Base-by-base conservation (phyloP, 1,140 invertebrate species). In the Dendroctonus valens region DNA sequence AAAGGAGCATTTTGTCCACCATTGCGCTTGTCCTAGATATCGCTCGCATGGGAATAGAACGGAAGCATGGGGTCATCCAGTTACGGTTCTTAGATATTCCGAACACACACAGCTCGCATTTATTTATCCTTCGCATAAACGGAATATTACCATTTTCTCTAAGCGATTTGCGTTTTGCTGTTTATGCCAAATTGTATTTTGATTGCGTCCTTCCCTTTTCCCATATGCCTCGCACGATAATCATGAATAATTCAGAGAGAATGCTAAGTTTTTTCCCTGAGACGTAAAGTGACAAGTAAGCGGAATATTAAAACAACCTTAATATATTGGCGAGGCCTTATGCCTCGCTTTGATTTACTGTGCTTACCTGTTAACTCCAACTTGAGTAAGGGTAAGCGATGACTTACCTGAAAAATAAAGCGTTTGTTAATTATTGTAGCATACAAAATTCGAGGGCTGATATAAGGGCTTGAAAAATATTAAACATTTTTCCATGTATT, bases 181-280 rank as follows among this genome's bases (percentile, higher is more conserved):
- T 58, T 58, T 58, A 58, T 58, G 55, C n/a, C 41, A 58, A 58
- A 58, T 58, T 58, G 55, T 58, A 44, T 58, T 58, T 58, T 58
- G 55, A 58, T 58, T 58, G 52, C 52, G 15, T 53, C 41, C 55
- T 12, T 15, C 55, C 55, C 37, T 42, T 58, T 58, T 58, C 44
- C 55, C 55, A 26, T 58, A 58, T 42, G 41, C n/a, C 39, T 50
- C 12, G 26, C 6, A 44, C 55, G 55, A 44, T 50, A 50, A 50
- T 42, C 41, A 58, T 58, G 55, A 58, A 58, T 58, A 15, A 58
- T 58, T 58, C 55, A 58, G 15, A 37, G 41, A n/a, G 37, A 50
- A 50, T 50, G 48, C 48, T 0, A 14, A 50, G 12, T 50, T 50
- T 50, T 14, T 26, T 26, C 26, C 26, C 8, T 4, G 7, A 50